A percentile compares a stretch with the other conserved stretches of the same genome.
Conservation (phyloP, 2,113 vertebrate genomes). For the Semicossyphus pulcher region DNA sequence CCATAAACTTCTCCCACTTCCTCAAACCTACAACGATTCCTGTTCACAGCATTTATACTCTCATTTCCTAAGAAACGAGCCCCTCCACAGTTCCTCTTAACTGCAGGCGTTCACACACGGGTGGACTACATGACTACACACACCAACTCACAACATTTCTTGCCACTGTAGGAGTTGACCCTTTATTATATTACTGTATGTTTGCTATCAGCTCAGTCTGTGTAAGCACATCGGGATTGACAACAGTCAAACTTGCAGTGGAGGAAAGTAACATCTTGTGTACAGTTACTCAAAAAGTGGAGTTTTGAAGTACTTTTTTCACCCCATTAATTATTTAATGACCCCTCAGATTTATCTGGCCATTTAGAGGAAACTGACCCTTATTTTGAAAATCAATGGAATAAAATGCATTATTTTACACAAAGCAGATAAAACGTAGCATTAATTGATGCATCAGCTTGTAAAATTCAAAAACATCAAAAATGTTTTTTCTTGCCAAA, state of each 20-base stretch:
- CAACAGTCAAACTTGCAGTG: background rate
- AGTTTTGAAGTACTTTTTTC: too few relatives aligned
- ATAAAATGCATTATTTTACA: too few relatives aligned
- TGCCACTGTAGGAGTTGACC: background rate
- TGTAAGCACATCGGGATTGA: background rate
- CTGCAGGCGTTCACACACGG: slow-evolving; percentile 14
- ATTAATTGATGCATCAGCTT: too few relatives aligned
- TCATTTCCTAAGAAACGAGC: slow-evolving; percentile 55
- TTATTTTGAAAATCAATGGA: too few relatives aligned
- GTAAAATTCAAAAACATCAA: too few relatives aligned
- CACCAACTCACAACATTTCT: background rate
- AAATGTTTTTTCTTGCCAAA: too few relatives aligned
- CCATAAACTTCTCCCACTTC: slow-evolving; percentile 69
- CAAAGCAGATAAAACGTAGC: too few relatives aligned
- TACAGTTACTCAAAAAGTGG: too few relatives aligned
- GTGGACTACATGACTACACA: slow-evolving; percentile 4
- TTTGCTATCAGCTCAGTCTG: background rate
- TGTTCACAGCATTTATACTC: slow-evolving; percentile 21
- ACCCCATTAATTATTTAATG: background rate
- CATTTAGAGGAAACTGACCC: too few relatives aligned
- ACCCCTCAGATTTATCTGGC: background rate
- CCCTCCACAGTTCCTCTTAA: slow-evolving; percentile 58
- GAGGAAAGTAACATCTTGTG: background rate
- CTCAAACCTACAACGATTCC: slow-evolving; percentile 65
- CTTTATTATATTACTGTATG: background rate